A percentile compares a stretch with the other conserved stretches of the same genome.
These are phyloP conservation scores for Cyclophora albipunctata DNA, from an alignment of 2,888 invertebrate genomes.

Conservation along the genomic window DNA sequence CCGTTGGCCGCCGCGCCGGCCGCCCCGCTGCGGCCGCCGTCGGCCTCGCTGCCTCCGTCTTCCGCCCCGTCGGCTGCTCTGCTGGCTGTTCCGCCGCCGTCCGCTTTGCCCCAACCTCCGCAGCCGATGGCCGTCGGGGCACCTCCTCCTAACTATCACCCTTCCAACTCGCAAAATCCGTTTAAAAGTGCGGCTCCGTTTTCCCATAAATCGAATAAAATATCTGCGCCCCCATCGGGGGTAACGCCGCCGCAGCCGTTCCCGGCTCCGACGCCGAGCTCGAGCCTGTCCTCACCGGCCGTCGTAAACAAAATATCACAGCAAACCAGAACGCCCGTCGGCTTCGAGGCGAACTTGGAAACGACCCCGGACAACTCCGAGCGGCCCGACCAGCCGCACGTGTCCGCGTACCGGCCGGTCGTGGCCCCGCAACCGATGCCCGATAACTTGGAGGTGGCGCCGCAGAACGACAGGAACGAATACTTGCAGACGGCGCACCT, in stretches of 20 bases:
- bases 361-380: conserved; percentile 82
- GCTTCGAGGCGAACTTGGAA: conserved; percentile 77
- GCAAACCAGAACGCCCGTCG: conserved; percentile 44
- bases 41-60: conserved; percentile 6
- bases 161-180: conserved; percentile 49
- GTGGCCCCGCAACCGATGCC: conserved; percentile 48
- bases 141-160: conserved; percentile 35
- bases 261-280: conserved; percentile 40
- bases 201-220: conserved; percentile 53
- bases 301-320: conserved; percentile 50
- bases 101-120: conserved; percentile 7
- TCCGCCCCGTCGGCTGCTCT: conserved; percentile 1
- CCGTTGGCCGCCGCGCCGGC: conserved; percentile 3
- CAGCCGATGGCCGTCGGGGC: conserved; percentile 14
- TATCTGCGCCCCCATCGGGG: conserved; percentile 30
- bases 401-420: conserved; percentile 34
- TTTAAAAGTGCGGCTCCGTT: conserved; percentile 64
- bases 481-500: conserved; percentile 86
- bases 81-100: background rate
- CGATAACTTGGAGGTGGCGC: conserved; percentile 78
- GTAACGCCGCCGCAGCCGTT: conserved; percentile 32
- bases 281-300: conserved; percentile 50
- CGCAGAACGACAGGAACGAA: conserved; percentile 82
- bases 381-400: conserved; percentile 71
- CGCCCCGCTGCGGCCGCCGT: conserved; percentile 5